Base-by-base conservation (phyloP, 2,797 vertebrate genomes). In the Sebastes vulpes region DNA sequence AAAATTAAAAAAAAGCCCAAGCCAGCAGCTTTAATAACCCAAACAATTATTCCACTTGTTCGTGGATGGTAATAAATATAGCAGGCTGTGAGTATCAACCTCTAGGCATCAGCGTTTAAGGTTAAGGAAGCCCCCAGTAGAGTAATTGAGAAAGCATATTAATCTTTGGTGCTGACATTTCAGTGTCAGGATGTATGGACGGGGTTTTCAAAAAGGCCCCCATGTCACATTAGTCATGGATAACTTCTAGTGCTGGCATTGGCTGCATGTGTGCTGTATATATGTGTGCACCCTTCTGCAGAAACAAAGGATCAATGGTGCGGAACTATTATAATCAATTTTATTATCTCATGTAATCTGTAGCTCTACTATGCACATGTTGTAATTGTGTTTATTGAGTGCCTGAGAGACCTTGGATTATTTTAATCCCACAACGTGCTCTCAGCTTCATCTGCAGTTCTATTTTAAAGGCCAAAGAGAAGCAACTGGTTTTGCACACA, bases 151-250 rank as follows among this genome's bases (percentile, higher is more conserved):
- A 63, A 65, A 65, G 50, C 32, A 53, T 82, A 88, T 88, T 42
- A 84, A 87, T 90, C 74, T 80, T 7, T 29, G 52, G 61, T 67
- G 82, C 60, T 83, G 87, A 90, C 67, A 78, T 88, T 72, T 87
- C 73, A 81, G 54, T 77, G 80, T 85, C 77, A 66, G 67, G 63
- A 83, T 61, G 64, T 25, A 83, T 53, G 11, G 29, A 75, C 65
- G 42, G 23, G 75, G 57, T 74, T 86, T 88, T 68, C 61, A 86
- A 78, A 87, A 9, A 60, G 77, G 10, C 63, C 23, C 46, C 14
- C 11, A 58, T 74, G 85, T 84, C 73, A 77, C 82, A 75, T 89
- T 42, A 66, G 66, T 85, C 70, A 87, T 63, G 58, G 58, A 38
- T n/a, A 69, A 69, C 21, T 50, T 56, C 60, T 61, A 58, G 5